These are phyloP conservation scores for Poliocrania exsul DNA, from an alignment of 2,797 vertebrate genomes.

Conservation along the genomic window DNA sequence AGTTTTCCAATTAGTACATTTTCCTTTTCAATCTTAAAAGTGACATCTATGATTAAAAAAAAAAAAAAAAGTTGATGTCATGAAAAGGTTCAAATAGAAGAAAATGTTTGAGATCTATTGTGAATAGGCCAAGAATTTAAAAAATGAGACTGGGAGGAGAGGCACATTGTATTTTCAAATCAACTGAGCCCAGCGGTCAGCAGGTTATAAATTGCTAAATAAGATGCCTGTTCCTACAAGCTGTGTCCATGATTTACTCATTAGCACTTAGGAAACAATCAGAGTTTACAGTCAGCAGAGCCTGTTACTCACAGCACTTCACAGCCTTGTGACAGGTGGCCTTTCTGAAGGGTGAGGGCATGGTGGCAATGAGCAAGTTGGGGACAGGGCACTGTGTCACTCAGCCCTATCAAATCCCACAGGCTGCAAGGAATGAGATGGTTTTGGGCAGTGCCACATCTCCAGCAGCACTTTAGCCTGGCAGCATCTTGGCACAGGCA, in stretches of 20 bases:
- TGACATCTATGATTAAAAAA: not conserved
- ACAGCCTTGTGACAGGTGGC: not conserved
- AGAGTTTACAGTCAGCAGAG: not conserved
- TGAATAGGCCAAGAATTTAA: not conserved
- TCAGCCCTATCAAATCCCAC: not conserved
- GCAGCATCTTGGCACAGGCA: not conserved
- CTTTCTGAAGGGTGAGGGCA: not conserved
- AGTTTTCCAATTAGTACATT: not conserved
- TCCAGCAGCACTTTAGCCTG: not conserved
- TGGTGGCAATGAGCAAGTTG: not conserved
- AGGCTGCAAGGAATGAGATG: not conserved
- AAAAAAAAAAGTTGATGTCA: not conserved
- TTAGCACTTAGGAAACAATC: not conserved
- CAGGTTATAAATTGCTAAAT: not conserved
- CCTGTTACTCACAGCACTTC: not conserved
- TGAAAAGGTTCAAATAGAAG: not conserved
- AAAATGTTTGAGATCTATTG: not conserved
- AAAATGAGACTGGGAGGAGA: not conserved
- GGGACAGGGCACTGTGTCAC: not conserved
- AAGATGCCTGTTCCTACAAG: not conserved
- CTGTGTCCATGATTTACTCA: not conserved
- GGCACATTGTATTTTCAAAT: not conserved
- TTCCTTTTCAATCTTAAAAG: not conserved
- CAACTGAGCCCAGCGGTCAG: not conserved
- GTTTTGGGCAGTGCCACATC: not conserved